Evolutionary conservation across 2,888 invertebrate species (phyloP).

Genomic region (Idaea dimidiata): DNA sequence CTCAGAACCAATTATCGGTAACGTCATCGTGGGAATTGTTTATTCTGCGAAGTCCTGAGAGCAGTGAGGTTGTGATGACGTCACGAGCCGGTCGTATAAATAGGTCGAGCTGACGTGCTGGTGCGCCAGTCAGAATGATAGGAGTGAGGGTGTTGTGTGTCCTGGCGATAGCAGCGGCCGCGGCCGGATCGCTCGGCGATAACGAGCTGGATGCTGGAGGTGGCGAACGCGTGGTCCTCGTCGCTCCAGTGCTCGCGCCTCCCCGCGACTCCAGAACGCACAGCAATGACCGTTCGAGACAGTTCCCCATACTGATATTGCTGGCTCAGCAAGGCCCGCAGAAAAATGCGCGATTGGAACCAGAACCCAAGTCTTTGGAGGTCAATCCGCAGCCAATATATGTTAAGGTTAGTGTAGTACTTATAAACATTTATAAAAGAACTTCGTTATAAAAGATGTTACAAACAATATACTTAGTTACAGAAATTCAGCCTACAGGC

Average conservation of each 20-base stretch:
- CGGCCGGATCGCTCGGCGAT: conserved; percentile 55
- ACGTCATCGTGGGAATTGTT: conserved; percentile 57
- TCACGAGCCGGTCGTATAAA: conserved; percentile 64
- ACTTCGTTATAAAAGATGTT: too few relatives aligned
- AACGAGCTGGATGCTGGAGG: conserved; percentile 50
- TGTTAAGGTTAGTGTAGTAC: conserved; percentile 55
- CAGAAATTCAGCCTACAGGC: too few relatives aligned
- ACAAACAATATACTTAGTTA: too few relatives aligned
- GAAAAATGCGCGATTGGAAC: conserved; percentile 41
- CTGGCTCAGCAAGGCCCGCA: conserved; percentile 49
- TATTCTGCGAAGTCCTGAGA: conserved; percentile 48
- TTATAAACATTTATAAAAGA: background rate
- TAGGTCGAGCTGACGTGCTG: conserved; percentile 59
- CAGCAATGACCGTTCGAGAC: conserved; percentile 59
- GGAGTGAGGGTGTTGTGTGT: conserved; percentile 59
- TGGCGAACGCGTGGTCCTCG: conserved; percentile 59
- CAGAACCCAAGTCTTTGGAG: conserved; percentile 58
- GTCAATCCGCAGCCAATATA: conserved; percentile 60
- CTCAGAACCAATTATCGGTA: conserved; percentile 21
- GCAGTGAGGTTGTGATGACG: conserved; percentile 28
- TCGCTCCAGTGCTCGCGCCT: conserved; percentile 69
- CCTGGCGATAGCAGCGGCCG: conserved; percentile 51
- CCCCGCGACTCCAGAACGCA: conserved; percentile 61
- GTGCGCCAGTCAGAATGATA: conserved; percentile 71
- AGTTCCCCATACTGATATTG: conserved; percentile 69